Base-by-base conservation (phyloP, 2,797 vertebrate genomes). In the Labeo calbasu region DNA sequence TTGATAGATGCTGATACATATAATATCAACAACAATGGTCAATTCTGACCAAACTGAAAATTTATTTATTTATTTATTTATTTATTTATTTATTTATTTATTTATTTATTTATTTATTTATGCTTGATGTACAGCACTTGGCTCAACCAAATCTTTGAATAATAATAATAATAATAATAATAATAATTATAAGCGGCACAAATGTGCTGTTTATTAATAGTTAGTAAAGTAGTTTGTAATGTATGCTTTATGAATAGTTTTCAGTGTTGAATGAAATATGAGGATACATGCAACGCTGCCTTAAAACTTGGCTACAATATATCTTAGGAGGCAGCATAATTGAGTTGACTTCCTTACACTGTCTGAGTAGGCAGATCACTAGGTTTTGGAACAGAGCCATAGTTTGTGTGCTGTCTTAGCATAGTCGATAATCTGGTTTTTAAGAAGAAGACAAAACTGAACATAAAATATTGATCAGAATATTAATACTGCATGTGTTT, bases 401-500 rank as follows among this genome's bases (percentile, higher is more conserved):
- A 11, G 23, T 72, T 50, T 68, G 11, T 46, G 50, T 57, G 65
- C 50, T 57, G 21, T 28, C 36, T 70, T 21, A 57, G 2, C 13
- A 2, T 69, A 57, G 14, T 57, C 15, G 15, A n/a, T 71, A 19
- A 21, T 25, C 9, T 53, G 5, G 15, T 53, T 11, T 75, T 19
- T 63, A 46, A 48, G 43, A n/a, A 71, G 40, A 46, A 5, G 55
- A 59, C 55, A 63, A 61, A 81, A 71, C 40, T 70, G 32, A 43
- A 32, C 51, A 43, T 32, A 43, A 21, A 55, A 70, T 11, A 80
- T 53, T 23, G 48, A 23, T 32, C 5, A 14, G 25, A n/a, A 15
- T 66, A n/a, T 36, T 66, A 51, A 46, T 77, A 48, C n/a, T 77
- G 57, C 36, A 78, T 78, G 15, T 48, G 40, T 63, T 77, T 46